Evolutionary conservation across 2,888 invertebrate genomes (phyloP), one percentile per base, ranked within the genome.

Genomic region (Dynastes tityus): DNA sequence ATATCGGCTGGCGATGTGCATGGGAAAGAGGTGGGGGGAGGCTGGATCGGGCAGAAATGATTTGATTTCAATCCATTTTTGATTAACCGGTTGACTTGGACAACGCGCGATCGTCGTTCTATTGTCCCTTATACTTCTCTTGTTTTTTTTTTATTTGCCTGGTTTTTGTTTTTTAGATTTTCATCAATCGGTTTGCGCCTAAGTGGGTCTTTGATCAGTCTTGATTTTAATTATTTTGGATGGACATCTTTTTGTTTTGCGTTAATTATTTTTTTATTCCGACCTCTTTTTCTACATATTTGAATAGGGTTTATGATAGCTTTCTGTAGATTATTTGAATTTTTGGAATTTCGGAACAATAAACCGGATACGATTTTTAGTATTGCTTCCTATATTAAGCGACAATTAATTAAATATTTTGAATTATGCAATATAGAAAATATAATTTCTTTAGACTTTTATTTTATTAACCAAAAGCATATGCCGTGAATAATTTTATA

Each of bases 61-160:
- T 84, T 85, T 83, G 83, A 84, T 84, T 85, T 82, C 83, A 80
- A 83, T 84, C 81, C 81, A 83, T 84, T 84, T 84, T 84, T 83
- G 82, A 84, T 84, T 83, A 83, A 82, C 82, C 80, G 82, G 83
- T 84, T 82, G 84, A 82, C 82, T 83, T 82, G 80, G 78, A 82
- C 80, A 80, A 82, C 81, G 77, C 80, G 81, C 78, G 64, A 67
- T 68, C 68, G 58, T 22, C 16, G 74, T 71, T 49, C 70, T 68
- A 75, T 74, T 74, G 67, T 65, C 51, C 55, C 45, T 49, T 55
- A 45, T 29, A 75, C 77, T 78, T 55, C 67, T 53, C 55, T 37
- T 53, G 58, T 65, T 64, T 76, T 64, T 63, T 63, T 58, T 67
- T 67, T 76, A 68, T 76, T 53, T 51, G 29, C 68, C 68, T 51